These are phyloP conservation scores for Microdon myrmicae DNA, from an alignment of 2,888 invertebrate genomes.

Conservation along the genomic window DNA sequence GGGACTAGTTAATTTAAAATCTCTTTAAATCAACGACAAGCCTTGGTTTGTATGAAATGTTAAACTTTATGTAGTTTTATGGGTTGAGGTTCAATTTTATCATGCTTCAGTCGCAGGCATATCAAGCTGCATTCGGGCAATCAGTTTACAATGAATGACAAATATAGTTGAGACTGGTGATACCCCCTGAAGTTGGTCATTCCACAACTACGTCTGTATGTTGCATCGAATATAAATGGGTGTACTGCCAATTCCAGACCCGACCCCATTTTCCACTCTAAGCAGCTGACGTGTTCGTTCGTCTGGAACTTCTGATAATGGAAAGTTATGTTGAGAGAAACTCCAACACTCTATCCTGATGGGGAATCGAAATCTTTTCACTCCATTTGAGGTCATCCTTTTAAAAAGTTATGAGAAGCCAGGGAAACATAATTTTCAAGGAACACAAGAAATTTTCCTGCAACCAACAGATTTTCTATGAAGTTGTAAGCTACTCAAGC, in stretches of 20 bases:
- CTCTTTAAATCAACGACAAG: too few relatives aligned
- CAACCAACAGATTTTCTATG: conserved; percentile 33
- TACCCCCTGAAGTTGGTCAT: too few relatives aligned
- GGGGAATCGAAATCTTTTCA: conserved; percentile 42
- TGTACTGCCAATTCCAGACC: conserved; percentile 45
- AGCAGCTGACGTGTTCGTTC: conserved; percentile 31
- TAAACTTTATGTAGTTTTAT: too few relatives aligned
- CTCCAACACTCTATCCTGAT: conserved; percentile 48
- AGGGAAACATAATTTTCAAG: conserved; percentile 1
- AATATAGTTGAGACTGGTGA: too few relatives aligned
- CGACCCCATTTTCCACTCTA: conserved; percentile 2
- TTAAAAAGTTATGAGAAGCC: neutral
- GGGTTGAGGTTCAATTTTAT: too few relatives aligned
- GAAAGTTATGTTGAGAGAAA: conserved; percentile 50
- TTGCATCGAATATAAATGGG: conserved; percentile 47
- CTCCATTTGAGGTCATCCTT: conserved; percentile 40
- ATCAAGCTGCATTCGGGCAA: too few relatives aligned
- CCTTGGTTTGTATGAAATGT: too few relatives aligned
- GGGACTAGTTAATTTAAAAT: too few relatives aligned
- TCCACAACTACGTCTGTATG: too few relatives aligned
- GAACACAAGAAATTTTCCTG: conserved; percentile 24
- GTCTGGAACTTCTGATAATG: conserved; percentile 51
- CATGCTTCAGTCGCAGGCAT: too few relatives aligned
- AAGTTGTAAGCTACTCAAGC: conserved; percentile 36
- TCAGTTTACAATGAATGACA: too few relatives aligned